Evolutionary conservation across 2,888 invertebrate species (phyloP), one percentile per base, ranked within the genome.

Genomic region (Brachyptera putata): DNA sequence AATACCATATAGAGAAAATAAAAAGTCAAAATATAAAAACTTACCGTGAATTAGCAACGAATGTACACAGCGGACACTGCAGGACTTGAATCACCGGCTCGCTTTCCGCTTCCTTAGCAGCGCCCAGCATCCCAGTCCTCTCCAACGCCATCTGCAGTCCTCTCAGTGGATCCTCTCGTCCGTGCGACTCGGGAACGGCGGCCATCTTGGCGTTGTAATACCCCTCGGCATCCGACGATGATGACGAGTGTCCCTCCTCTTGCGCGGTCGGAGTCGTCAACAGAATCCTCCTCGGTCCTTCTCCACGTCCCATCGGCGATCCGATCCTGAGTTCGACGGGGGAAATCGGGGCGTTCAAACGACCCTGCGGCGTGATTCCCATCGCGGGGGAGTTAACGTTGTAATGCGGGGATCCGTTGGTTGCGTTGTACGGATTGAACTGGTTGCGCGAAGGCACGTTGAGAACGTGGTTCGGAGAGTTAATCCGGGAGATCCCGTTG

Each of bases 41-140:
- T 60, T 69, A 72, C 69, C 77, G 76, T n/a, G 76, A 74, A 3
- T 69, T 66, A 1, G 76, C 75, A 37, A 74, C 69, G 66, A 74
- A 79, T 37, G 71, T 71, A 67, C 81, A 81, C 37, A 80, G 69
- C 62, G 80, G 79, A 66, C 81, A 81, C 69, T 76, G 76, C 62
- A 53, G 24, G 7, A 5, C 26, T n/a, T n/a, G n/a, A n/a, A n/a
- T n/a, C 37, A 16, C 50, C 30, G 5, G 49, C 11, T 30, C 56
- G 21, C 13, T 57, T 14, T 26, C 11, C 30, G 26, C 56, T 11
- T 11, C 36, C 21, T 24, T 41, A 41, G 5, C 56, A 24, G n/a
- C 39, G 56, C 30, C 59, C 36, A 26, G 61, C 56, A 48, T 61
- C 63, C 5, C 64, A 62, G 65, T 63, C 34, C 71, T 70, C 63